Base-by-base conservation (phyloP, 2,797 vertebrate species). In the Periophthalmus magnuspinnatus region DNA sequence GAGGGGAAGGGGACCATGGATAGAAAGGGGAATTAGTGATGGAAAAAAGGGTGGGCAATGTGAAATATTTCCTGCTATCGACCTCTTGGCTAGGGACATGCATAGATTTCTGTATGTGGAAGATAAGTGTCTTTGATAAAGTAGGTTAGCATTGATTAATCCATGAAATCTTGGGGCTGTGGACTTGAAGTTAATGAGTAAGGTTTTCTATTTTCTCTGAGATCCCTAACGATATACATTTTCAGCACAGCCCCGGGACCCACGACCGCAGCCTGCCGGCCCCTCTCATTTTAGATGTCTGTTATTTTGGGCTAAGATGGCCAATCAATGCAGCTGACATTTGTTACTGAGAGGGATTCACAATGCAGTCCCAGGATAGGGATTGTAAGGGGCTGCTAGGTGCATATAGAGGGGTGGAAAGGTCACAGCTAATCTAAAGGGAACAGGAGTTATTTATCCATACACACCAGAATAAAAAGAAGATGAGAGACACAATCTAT, bases 131-230 rank as follows among this genome's bases (percentile, higher is more conserved):
- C 92, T 93, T 91, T 93, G 93, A 94, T 94, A 93, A 94, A 94
- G 91, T 93, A 92, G 93, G 93, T 94, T 94, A 94, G 84, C 91
- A 94, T 94, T 94, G 94, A 94, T 94, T 94, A 93, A 94, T 94
- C 93, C 91, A 93, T 93, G 91, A 93, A 94, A 94, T 93, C 89
- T 87, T 73, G 87, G 87, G 77, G 84, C 91, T 90, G 86, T 87
- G 86, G 90, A 90, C 88, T 91, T 89, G 86, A 90, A 93, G 91
- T 90, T 94, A 94, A 93, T 93, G 92, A 93, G 91, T 89, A 92
- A 83, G 91, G 83, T 91, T 93, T 93, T 92, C 88, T 89, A 88
- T 92, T 89, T 90, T 85, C 83, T 76, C 78, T 74, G 78, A 88
- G 85, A 89, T 90, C 86, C 83, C 88, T 90, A 83, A 82, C 63